Evolutionary conservation across 2,797 vertebrate genomes (phyloP).

Genomic region (Heterohyrax brucei): DNA sequence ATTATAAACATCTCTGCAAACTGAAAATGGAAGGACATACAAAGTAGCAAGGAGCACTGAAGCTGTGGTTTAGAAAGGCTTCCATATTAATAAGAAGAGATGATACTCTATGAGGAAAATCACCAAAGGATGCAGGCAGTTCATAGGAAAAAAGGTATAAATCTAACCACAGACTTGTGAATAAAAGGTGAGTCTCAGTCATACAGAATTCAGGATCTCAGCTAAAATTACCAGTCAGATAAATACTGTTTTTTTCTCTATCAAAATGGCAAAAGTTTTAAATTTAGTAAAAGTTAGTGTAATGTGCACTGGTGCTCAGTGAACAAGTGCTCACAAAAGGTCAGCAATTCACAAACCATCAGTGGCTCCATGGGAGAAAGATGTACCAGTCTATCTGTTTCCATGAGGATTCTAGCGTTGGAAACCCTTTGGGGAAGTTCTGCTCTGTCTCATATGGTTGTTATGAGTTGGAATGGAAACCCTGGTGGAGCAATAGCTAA

Average conservation of each 20-base stretch:
- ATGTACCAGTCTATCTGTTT: no score
- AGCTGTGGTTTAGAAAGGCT: neutral
- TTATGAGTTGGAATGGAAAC: no score
- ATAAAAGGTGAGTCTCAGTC: neutral
- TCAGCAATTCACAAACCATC: no score
- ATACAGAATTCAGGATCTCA: neutral
- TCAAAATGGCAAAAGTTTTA: constrained; percentile 30
- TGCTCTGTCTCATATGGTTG: no score
- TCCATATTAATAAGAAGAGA: neutral
- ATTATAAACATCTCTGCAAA: neutral
- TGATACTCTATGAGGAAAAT: neutral
- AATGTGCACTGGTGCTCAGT: no score
- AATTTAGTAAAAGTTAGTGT: neutral
- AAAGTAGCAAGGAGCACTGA: neutral
- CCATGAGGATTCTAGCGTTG: no score
- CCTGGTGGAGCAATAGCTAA: no score
- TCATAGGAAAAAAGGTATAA: constrained; percentile 34
- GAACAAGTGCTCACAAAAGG: no score
- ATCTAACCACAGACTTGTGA: neutral
- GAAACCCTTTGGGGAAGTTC: no score
- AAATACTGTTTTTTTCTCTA: neutral
- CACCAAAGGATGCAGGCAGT: neutral
- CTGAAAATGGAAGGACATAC: constrained; percentile 40
- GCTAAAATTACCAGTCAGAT: neutral
- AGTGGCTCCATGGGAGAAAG: no score